Evolutionary conservation across 2,888 invertebrate species (phyloP).

Genomic region (Drosophila mayaguana): DNA sequence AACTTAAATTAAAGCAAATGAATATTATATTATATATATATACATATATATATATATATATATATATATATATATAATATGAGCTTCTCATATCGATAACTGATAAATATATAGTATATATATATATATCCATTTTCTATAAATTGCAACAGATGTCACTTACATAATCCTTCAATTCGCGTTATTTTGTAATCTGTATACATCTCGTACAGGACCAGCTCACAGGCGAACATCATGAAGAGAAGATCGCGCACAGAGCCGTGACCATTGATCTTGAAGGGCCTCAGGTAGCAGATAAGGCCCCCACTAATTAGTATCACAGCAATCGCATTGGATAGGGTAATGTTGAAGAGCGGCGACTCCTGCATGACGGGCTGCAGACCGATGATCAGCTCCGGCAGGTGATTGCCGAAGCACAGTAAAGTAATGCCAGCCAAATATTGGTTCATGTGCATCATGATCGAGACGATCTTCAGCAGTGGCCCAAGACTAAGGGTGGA

Average conservation of each 20-base stretch:
- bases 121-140: no score
- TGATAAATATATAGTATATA: no score
- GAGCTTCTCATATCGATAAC: no score
- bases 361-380: constrained; percentile 48
- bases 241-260: constrained; percentile 48
- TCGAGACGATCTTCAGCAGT: constrained; percentile 15
- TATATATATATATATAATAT: no score
- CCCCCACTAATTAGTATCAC: constrained; percentile 51
- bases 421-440: constrained; percentile 57
- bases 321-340: constrained; percentile 39
- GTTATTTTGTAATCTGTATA: neutral
- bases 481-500: constrained; percentile 5
- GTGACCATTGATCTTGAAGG: constrained; percentile 52
- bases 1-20: no score
- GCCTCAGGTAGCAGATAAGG: constrained; percentile 42
- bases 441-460: constrained; percentile 54
- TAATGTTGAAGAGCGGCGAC: constrained; percentile 43
- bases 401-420: constrained; percentile 41
- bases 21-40: no score
- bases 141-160: neutral
- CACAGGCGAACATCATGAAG: constrained; percentile 37
- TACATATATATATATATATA: no score
- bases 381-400: constrained; percentile 53
- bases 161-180: constrained; percentile 29
- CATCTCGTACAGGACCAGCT: constrained; percentile 19